phyloP scores from a whole-genome alignment of 92 coral and sea anemone species.

The Galaxea fascicularis region DNA sequence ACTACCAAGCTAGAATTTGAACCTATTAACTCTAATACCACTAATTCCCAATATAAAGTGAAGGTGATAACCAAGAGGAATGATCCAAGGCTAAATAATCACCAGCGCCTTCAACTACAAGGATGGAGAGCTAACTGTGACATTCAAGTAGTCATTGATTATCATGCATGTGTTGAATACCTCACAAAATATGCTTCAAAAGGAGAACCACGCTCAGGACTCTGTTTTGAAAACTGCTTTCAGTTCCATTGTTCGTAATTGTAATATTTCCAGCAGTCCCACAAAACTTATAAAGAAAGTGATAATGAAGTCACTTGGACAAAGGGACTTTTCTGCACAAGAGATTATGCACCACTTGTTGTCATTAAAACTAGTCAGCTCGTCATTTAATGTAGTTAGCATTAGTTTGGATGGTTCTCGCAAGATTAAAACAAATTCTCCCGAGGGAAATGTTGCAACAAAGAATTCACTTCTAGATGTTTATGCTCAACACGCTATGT shows the following conservation, averaged over 20 bases:
- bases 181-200: slow-evolving; percentile 8
- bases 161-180: no score
- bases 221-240: slow-evolving; percentile 28
- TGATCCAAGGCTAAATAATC: neutral
- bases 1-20: slow-evolving; percentile 58
- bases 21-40: slow-evolving; percentile 31
- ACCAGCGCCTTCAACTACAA: no score
- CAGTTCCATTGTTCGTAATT: slow-evolving; percentile 18
- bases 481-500: slow-evolving; percentile 51
- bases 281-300: slow-evolving; percentile 17
- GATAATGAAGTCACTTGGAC: slow-evolving; percentile 42
- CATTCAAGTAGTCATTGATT: no score
- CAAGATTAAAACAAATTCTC: slow-evolving; percentile 18
- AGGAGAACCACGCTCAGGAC: slow-evolving; percentile 6
- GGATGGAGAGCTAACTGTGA: no score
- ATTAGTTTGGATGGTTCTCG: slow-evolving; percentile 15
- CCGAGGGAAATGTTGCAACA: slow-evolving; percentile 21
- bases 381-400: slow-evolving; percentile 35
- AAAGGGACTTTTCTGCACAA: slow-evolving; percentile 46
- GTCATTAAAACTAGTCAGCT: slow-evolving; percentile 32
- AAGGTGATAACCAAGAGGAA: slow-evolving; percentile 1
- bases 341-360: slow-evolving; percentile 20
- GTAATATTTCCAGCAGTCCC: slow-evolving; percentile 1
- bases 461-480: slow-evolving; percentile 55
- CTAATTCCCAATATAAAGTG: neutral